These are phyloP conservation scores for Ctenomys sociabilis DNA, from an alignment of 2,113 vertebrate genomes.

Conservation along the genomic window DNA sequence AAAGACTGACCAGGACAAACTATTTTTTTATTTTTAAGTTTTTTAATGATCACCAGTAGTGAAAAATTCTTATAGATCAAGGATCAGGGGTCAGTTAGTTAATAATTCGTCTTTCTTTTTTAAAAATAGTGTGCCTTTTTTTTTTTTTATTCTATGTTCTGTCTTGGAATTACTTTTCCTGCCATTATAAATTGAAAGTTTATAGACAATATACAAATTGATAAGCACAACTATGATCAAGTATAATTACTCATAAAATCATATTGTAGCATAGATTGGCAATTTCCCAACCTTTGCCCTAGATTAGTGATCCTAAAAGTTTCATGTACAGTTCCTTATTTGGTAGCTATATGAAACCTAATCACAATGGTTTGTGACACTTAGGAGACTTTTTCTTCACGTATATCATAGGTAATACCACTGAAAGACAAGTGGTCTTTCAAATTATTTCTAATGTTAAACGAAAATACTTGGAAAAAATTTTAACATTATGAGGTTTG, in stretches of 20 bases:
- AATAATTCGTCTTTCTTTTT: not conserved
- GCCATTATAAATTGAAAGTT: not conserved
- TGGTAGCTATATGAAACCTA: not conserved
- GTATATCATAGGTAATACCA: not conserved
- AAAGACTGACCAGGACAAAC: not conserved
- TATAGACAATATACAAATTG: not conserved
- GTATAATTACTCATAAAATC: constrained; percentile 13
- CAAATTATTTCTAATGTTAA: constrained; percentile 16
- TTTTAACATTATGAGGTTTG: constrained; percentile 32
- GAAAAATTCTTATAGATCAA: not conserved
- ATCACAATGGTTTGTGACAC: not conserved
- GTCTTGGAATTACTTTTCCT: not conserved
- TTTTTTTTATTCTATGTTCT: not conserved
- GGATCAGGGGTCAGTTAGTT: not conserved
- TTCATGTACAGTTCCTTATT: not conserved
- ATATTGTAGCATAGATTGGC: not conserved
- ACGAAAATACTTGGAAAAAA: constrained; percentile 5
- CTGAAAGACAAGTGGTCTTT: not conserved
- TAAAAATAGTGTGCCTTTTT: not conserved
- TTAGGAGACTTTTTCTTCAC: not conserved
- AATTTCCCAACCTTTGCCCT: not conserved
- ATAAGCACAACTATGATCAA: not conserved
- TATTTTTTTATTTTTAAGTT: not conserved
- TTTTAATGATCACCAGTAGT: not conserved
- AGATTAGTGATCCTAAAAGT: not conserved